phyloP scores from a whole-genome alignment of 2,888 invertebrate species.

The Watsonalla cultraria region DNA sequence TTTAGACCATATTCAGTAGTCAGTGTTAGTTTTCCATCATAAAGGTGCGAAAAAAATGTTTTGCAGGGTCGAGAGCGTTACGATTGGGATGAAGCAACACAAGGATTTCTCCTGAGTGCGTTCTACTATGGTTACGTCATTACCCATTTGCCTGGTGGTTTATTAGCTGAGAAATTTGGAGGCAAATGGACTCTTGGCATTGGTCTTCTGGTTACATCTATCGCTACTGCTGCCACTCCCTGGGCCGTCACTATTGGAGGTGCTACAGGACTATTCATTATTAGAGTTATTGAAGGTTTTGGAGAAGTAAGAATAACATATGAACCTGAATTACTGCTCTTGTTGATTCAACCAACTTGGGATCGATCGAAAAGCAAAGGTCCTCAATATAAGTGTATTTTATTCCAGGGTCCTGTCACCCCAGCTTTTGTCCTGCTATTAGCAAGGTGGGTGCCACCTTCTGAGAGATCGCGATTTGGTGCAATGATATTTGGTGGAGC shows the following conservation, averaged over 20 bases:
- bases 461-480: slow-evolving; percentile 76
- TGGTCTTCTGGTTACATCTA: slow-evolving; percentile 87
- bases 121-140: slow-evolving; percentile 92
- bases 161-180: slow-evolving; percentile 88
- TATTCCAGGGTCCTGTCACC: slow-evolving; percentile 74
- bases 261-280: slow-evolving; percentile 73
- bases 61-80: slow-evolving; percentile 62
- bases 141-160: slow-evolving; percentile 90
- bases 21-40: too few species aligned
- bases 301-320: slow-evolving; percentile 79
- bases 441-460: slow-evolving; percentile 79
- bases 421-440: slow-evolving; percentile 80
- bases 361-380: background rate
- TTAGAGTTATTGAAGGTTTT: slow-evolving; percentile 69
- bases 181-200: slow-evolving; percentile 90
- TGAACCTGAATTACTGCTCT: too few species aligned
- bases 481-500: slow-evolving; percentile 80
- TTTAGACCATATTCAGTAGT: too few species aligned
- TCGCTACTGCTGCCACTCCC: slow-evolving; percentile 89
- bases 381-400: background rate
- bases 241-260: slow-evolving; percentile 79
- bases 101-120: slow-evolving; percentile 87
- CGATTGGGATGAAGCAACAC: slow-evolving; percentile 83
- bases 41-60: too few species aligned
- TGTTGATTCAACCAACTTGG: too few species aligned